Base-by-base conservation (phyloP, 2,113 vertebrate species). In the Collichthys lucidus region DNA sequence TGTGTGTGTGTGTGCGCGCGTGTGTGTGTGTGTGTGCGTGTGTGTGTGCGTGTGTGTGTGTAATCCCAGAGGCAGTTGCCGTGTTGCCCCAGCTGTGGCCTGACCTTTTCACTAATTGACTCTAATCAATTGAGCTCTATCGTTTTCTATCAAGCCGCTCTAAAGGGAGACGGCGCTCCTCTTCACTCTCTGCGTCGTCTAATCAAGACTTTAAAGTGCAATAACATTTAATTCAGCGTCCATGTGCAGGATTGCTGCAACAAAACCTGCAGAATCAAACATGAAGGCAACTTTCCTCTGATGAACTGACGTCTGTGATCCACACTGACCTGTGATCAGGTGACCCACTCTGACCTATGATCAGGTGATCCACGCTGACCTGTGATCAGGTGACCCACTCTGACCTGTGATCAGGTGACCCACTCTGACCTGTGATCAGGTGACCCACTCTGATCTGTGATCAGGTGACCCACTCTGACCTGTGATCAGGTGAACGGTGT, bases 101-200 rank as follows among this genome's bases (percentile, higher is more conserved):
- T 88, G 87, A 93, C 88, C 87, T 93, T 92, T 92, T 86, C 82
- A 73, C 91, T 92, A 91, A 92, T 92, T 93, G 88, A 92, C 79
- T 88, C 83, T 66, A 90, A 91, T 92, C 91, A 92, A 92, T 93
- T 62, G 86, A 86, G 81, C 80, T 82, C 79, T 44, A 44, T 82
- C 68, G 31, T 59, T 35, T 56, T 78, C 64, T 68, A 83, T 90
- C 68, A 80, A 55, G 72, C 77, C 12, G 20, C 77, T 87, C 79
- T 74, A 31, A 84, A 75, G 52, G 75, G 74, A 50, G 42, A 70
- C 46, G 52, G 61, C 46, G 77, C 69, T 79, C 46, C 77, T 79
- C 77, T 77, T 82, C 67, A 71, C 71, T 81, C 75, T 1, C 76
- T 49, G 66, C 65, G 26, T 75, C 64, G 5, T 77, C 70, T 77